Conservation (phyloP, 2,797 vertebrate genomes). For the Mallotus villosus region DNA sequence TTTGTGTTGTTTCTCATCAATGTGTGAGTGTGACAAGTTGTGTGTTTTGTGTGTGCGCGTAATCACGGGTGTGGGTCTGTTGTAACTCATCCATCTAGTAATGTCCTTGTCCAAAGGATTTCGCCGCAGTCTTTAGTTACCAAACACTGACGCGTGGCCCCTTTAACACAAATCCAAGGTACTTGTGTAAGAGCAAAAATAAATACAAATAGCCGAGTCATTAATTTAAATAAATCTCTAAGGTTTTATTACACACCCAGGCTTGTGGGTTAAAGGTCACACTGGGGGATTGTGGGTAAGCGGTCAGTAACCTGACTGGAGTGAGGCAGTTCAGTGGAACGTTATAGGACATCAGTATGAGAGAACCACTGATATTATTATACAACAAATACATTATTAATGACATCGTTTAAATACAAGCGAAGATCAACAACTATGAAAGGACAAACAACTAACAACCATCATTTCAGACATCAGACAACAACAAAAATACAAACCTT, state of each 20-base stretch:
- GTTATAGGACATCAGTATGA: constrained; percentile 6
- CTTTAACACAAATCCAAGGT: constrained; percentile 51
- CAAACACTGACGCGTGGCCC: constrained; percentile 57
- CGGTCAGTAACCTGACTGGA: constrained; percentile 29
- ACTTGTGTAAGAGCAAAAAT: constrained; percentile 24
- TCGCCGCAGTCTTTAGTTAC: constrained; percentile 36
- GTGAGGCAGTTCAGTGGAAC: constrained; percentile 46
- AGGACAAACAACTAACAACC: constrained; percentile 32
- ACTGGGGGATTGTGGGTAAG: constrained; percentile 37
- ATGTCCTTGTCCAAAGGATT: constrained; percentile 55
- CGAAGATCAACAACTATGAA: constrained; percentile 38
- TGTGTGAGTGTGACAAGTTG: too few species aligned
- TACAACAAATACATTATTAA: constrained; percentile 44
- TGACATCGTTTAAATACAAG: constrained; percentile 27
- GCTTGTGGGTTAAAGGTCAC: constrained; percentile 49
- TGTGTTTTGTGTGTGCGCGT: too few species aligned
- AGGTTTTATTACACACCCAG: constrained; percentile 69
- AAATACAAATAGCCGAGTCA: constrained; percentile 32
- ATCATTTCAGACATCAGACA: constrained; percentile 57
- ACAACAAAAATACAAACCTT: constrained; percentile 51
- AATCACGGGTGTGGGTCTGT: too few species aligned
- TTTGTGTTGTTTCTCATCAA: too few species aligned
- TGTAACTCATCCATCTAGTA: constrained; percentile 43
- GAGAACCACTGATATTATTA: constrained; percentile 37
- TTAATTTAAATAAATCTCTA: constrained; percentile 66